Conservation (phyloP, 92 coral and sea anemone genomes). For the Actinernus sp. region DNA sequence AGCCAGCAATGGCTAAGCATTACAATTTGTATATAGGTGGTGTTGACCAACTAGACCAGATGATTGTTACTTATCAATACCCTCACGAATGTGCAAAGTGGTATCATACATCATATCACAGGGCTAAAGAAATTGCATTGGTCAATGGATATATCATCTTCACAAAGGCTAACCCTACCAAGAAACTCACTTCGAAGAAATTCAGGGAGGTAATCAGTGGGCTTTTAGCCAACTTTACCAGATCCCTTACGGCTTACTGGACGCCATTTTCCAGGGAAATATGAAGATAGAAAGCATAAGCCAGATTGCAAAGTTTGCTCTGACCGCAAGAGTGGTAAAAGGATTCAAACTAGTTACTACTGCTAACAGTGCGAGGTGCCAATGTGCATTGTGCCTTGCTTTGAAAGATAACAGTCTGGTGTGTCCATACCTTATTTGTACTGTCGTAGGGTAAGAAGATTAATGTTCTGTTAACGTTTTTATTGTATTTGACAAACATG, state of each 20-base stretch:
- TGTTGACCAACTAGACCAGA: constrained; percentile 68
- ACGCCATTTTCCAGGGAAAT: constrained; percentile 36
- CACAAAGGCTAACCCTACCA: constrained; percentile 33
- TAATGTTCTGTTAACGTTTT: neutral
- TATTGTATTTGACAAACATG: neutral
- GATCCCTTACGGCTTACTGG: constrained; percentile 36
- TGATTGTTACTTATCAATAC: constrained; percentile 46
- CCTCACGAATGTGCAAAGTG: constrained; percentile 68
- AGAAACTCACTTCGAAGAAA: constrained; percentile 42
- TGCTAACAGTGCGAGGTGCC: constrained; percentile 66
- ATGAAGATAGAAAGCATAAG: constrained; percentile 39
- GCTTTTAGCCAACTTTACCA: constrained; percentile 32
- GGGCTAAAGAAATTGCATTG: constrained; percentile 58
- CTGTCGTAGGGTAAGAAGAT: no score
- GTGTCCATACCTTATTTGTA: no score
- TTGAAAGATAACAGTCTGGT: constrained; percentile 71
- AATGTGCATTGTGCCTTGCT: constrained; percentile 65
- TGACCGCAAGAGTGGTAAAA: constrained; percentile 43
- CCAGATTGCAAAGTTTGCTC: constrained; percentile 63
- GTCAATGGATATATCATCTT: constrained; percentile 77
- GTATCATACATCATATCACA: constrained; percentile 67
- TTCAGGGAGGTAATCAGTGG: constrained; percentile 55
- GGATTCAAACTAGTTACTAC: constrained; percentile 50
- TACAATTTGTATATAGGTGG: constrained; percentile 65
- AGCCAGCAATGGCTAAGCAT: constrained; percentile 54